Evolutionary conservation across 2,797 vertebrate genomes (phyloP), one percentile per base, ranked within the genome.

Genomic region (Tokudaia muenninki): DNA sequence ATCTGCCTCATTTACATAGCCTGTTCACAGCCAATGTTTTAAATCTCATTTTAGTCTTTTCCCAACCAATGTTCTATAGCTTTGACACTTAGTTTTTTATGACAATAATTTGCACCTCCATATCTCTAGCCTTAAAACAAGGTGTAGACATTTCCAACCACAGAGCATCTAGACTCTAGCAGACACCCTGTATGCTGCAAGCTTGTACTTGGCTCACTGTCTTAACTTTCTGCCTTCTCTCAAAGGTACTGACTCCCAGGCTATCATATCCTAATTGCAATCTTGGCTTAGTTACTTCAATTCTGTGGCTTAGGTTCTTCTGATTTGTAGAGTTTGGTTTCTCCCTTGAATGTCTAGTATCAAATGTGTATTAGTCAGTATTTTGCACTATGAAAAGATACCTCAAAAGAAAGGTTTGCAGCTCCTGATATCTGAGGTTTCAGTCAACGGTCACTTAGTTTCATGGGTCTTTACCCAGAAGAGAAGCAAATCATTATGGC

Each of bases 21-120:
- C 31, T 22, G 57, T 50, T 81, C 63, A 50, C 63, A 83, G 61
- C 67, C 92, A 50, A 67, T n/a, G 6, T 55, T 94, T 79, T 83
- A 86, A 86, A 86, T 47, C 52, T 26, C 22, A 65, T 26, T 84
- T 74, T 4, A 21, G 26, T 89, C 50, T 84, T 93, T 94, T 91
- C 21, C 44, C 63, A 94, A 70, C 31, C 89, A 81, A 79, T 50
- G 67, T 90, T 88, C 91, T 91, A n/a, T 72, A 89, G 57, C 26
- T 47, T 94, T 50, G 47, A 78, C 34, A 90, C 41, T 74, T 65
- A 59, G 37, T 84, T 82, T 87, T 82, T 79, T 79, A 47, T 70
- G 86, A 78, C 59, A 80, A 52, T 65, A 59, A 82, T 21, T 55
- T 61, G n/a, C 29, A 81, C 16, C 26, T 89, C 44, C 44, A 1